Evolutionary conservation across 2,888 invertebrate species (phyloP), one percentile per base, ranked within the genome.

Genomic region (Drosophila meridiana): DNA sequence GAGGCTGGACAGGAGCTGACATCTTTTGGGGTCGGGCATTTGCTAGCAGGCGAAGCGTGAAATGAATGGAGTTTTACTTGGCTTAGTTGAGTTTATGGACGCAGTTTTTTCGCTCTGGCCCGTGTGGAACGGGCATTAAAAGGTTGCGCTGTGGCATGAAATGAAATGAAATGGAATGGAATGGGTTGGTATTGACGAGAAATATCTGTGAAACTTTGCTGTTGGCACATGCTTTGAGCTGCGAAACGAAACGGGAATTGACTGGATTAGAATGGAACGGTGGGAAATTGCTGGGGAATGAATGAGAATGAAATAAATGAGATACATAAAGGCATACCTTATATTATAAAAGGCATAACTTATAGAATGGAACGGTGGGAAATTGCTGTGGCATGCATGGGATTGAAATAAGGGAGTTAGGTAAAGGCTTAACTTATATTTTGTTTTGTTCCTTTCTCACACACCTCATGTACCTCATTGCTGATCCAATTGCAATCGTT

Each of bases 31-130:
- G 48, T 64, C 48, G 63, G 64, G 68, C 67, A 70, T 83, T 83
- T 66, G 73, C 53, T 38, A 71, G 62, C 66, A 72, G 77, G 20
- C 78, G 69, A 78, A 73, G 87, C 84, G 87, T 85, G 89, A 85
- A 85, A 85, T 85, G 77, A 79, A 79, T 67, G 61, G 73, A 79
- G 55, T 80, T 80, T 80, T 61, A 47, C 68, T 56, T 56, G 53
- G 71, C 76, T 78, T 80, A 71, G 70, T 50, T 71, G 56, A 66
- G 61, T 65, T 78, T 65, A 65, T 55, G 42, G 30, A 36, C 53
- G 64, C 61, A 73, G 30, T 65, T 73, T 68, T 68, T 50, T 50
- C 48, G 47, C 38, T 50, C 47, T 48, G 28, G 43, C 65, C 45
- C 28, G 52, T 47, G 48, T 47, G 52, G 65, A 13, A 60, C n/a